Base-by-base conservation (phyloP, 1,140 invertebrate genomes). In the Dreissena polymorpha region DNA sequence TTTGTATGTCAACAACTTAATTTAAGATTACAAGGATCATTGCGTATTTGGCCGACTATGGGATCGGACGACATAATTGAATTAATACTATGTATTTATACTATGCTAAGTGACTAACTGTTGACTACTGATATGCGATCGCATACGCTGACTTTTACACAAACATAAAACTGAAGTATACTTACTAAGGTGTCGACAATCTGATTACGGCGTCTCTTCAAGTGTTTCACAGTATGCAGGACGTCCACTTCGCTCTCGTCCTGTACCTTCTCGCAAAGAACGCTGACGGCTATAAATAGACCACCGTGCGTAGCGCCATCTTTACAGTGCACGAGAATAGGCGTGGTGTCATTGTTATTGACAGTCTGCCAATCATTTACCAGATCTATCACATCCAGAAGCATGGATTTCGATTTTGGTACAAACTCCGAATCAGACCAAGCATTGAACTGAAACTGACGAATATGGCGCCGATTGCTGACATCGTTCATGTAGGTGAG, bases 261-360 rank as follows among this genome's bases (percentile, higher is more conserved):
- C 12, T 80, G 55, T 85, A 92, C 87, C 75, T 90, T 88, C 74
- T 92, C 89, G 82, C 89, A 89, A 7, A 92, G 68, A 27, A 89
- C 53, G n/a, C 83, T 86, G 25, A 90, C 70, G 0, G 89, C 87
- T 57, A 86, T 85, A 71, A 89, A 92, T 49, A 92, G 75, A 7
- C 92, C 92, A 53, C 90, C 91, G 78, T 92, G 89, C 5, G 89
- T 90, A 25, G 92, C 90, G 12, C 92, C 92, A 83, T 93, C 92
- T 67, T 91, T 89, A 80, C 91, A 92, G 69, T 91, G 91, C 0
- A 91, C 89, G 10, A 92, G 53, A 10, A 92, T 79, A 10, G 90
- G 91, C 14, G 77, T 85, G 8, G 86, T 23, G 60, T 90, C 85
- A 3, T 83, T 73, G 39, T 86, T 86, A 13, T 86, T 85, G 25